phyloP scores from a whole-genome alignment of 1,140 invertebrate genomes.

The Solenopsis invicta region DNA sequence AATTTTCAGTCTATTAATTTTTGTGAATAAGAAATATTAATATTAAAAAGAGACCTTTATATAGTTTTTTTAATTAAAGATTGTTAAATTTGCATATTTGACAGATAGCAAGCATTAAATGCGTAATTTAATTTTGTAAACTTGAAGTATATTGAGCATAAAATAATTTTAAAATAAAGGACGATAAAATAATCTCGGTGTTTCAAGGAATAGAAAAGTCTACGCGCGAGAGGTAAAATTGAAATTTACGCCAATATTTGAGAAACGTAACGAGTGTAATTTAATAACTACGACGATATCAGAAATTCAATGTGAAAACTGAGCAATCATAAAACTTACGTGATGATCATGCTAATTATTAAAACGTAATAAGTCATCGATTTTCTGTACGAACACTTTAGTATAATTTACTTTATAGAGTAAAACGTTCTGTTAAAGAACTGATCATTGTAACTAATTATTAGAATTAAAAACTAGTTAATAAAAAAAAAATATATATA shows the following conservation, averaged over 20 bases:
- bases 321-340: constrained; percentile 26
- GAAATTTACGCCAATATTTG: constrained; percentile 36
- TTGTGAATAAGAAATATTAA: not conserved
- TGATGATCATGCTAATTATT: constrained; percentile 31
- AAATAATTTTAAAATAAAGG: not conserved
- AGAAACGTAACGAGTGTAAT: constrained; percentile 30
- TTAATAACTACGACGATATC: constrained; percentile 27
- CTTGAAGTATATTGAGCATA: not conserved
- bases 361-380: not conserved
- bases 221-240: not conserved
- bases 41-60: not conserved
- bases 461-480: not conserved
- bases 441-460: not conserved
- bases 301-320: constrained; percentile 32
- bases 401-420: not conserved
- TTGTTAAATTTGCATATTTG: not conserved
- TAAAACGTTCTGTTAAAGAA: not conserved
- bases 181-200: not conserved
- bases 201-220: not conserved
- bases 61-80: constrained; percentile 7
- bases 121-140: not conserved
- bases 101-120: not conserved
- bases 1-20: not conserved
- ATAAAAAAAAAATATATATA: not conserved
- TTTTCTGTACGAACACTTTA: not conserved